These are phyloP conservation scores for Tanytarsus gracilentus DNA, from an alignment of 2,888 invertebrate species.

Conservation along the genomic window DNA sequence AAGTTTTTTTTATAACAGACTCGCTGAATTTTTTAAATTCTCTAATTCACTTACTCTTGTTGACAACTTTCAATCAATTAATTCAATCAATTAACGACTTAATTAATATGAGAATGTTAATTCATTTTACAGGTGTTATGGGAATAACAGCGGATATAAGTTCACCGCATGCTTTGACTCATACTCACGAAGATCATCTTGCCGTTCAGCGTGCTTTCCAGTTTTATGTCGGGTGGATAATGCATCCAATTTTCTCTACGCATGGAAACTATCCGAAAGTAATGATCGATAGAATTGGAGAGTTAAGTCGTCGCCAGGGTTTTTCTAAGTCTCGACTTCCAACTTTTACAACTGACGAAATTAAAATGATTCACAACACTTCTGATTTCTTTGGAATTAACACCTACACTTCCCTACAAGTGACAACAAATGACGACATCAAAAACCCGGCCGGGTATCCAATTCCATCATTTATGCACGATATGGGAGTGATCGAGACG, in stretches of 20 bases:
- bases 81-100: background rate
- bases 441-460: slow-evolving; percentile 40
- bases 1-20: too few species aligned
- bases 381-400: slow-evolving; percentile 68
- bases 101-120: background rate
- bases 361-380: slow-evolving; percentile 50
- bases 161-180: slow-evolving; percentile 52
- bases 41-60: too few species aligned
- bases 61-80: too few species aligned
- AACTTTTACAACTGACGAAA: slow-evolving; percentile 51
- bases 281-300: slow-evolving; percentile 52
- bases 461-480: slow-evolving; percentile 52
- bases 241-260: slow-evolving; percentile 54
- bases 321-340: slow-evolving; percentile 54
- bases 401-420: slow-evolving; percentile 56
- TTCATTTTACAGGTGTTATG: slow-evolving; percentile 46
- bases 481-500: slow-evolving; percentile 50
- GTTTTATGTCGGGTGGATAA: slow-evolving; percentile 55
- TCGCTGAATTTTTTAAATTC: too few species aligned
- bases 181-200: slow-evolving; percentile 47
- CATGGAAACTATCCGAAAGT: slow-evolving; percentile 57
- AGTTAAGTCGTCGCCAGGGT: slow-evolving; percentile 51
- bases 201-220: slow-evolving; percentile 54
- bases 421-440: slow-evolving; percentile 41
- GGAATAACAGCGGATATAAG: slow-evolving; percentile 54